These are phyloP conservation scores for Pandemis heparana DNA, from an alignment of 2,888 invertebrate genomes.

Conservation along the genomic window DNA sequence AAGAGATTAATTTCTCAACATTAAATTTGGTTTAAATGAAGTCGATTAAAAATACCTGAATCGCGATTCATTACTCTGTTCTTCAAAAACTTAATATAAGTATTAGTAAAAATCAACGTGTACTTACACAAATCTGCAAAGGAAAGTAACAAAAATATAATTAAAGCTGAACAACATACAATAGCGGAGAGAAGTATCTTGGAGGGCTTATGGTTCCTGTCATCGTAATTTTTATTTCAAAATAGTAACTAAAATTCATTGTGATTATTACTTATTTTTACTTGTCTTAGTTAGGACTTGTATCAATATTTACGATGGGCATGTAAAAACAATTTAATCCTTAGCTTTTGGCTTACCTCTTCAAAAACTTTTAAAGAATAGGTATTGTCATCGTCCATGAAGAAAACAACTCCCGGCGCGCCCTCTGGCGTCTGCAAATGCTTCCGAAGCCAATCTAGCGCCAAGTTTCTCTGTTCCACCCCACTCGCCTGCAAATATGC, in stretches of 20 bases:
- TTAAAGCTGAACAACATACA: neutral
- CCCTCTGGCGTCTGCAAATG: conserved; percentile 83
- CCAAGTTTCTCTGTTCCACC: conserved; percentile 95
- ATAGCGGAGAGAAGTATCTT: too few species aligned
- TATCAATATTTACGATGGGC: too few species aligned
- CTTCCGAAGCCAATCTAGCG: conserved; percentile 91
- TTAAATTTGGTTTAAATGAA: too few species aligned
- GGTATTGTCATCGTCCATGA: conserved; percentile 99
- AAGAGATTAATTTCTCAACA: too few species aligned
- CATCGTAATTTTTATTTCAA: too few species aligned
- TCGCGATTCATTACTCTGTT: neutral
- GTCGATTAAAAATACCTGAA: neutral
- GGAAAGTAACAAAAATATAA: neutral
- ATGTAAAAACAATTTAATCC: too few species aligned
- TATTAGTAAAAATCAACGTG: neutral
- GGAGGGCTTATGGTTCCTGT: too few species aligned
- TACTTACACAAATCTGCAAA: conserved; percentile 5
- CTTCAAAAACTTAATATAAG: neutral
- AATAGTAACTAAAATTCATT: too few species aligned
- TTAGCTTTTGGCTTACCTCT: conserved; percentile 86
- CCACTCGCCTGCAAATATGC: conserved; percentile 88
- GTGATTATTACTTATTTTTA: too few species aligned
- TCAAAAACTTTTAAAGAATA: conserved; percentile 95
- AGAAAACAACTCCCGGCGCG: conserved; percentile 92
- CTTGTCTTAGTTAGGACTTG: too few species aligned